Evolutionary conservation across 2,888 invertebrate species (phyloP).

Genomic region (Hermodice carunculata): DNA sequence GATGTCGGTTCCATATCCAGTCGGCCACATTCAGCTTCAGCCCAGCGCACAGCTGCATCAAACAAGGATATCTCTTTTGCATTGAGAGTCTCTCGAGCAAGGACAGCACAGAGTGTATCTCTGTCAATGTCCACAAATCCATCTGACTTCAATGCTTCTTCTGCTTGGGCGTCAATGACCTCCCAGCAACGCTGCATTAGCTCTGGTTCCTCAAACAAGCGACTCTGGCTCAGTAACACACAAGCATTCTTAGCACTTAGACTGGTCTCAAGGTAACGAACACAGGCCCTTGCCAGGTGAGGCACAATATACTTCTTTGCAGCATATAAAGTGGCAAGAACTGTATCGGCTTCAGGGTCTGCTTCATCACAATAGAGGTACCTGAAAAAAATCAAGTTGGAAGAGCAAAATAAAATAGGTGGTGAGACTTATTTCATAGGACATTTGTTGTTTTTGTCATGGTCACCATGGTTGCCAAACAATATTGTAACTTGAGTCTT

Average conservation of each 20-base stretch:
- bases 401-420: too few relatives aligned
- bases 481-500: too few relatives aligned
- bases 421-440: too few relatives aligned
- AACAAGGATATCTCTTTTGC: slow-evolving; percentile 88
- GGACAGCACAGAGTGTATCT: slow-evolving; percentile 90
- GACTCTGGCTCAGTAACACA: slow-evolving; percentile 92
- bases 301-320: slow-evolving; percentile 98
- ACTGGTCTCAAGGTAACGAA: slow-evolving; percentile 94
- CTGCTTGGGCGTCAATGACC: slow-evolving; percentile 96
- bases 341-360: slow-evolving; percentile 93
- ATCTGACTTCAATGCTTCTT: slow-evolving; percentile 95
- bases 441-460: too few relatives aligned
- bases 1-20: slow-evolving; percentile 86
- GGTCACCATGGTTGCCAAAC: too few relatives aligned
- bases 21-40: slow-evolving; percentile 88
- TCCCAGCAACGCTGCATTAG: slow-evolving; percentile 82
- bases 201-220: slow-evolving; percentile 96
- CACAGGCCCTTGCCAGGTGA: slow-evolving; percentile 92
- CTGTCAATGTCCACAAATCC: slow-evolving; percentile 97
- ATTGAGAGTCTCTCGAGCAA: slow-evolving; percentile 93
- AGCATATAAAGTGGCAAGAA: slow-evolving; percentile 92
- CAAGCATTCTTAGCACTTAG: slow-evolving; percentile 97
- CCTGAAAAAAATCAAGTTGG: too few relatives aligned
- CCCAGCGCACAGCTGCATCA: slow-evolving; percentile 94
- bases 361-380: slow-evolving; percentile 98